A percentile compares a stretch with the other conserved stretches of the same genome.
Evolutionary conservation across 2,113 vertebrate species (phyloP).

Genomic region (Pseudonaja textilis): DNA sequence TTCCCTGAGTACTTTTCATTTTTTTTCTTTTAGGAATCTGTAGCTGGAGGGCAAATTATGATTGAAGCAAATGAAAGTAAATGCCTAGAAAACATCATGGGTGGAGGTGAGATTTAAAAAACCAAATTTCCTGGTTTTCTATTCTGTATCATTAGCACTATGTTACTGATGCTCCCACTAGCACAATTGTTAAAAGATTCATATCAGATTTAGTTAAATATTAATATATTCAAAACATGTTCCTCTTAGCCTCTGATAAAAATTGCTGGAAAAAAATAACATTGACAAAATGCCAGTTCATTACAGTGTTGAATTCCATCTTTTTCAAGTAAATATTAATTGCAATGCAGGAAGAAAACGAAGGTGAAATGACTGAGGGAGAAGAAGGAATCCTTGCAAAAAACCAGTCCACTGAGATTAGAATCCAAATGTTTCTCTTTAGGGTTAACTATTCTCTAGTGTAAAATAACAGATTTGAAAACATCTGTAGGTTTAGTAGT

Average conservation of each 20-base stretch:
- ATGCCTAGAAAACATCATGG: neutral
- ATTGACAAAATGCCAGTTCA: conserved; percentile 5
- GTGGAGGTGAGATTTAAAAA: neutral
- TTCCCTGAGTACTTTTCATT: neutral
- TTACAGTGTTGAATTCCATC: neutral
- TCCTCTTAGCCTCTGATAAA: neutral
- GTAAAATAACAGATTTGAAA: conserved; percentile 46
- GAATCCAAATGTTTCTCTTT: conserved; percentile 31
- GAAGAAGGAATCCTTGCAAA: conserved; percentile 8
- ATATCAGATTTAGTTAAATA: neutral
- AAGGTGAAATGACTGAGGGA: conserved; percentile 2
- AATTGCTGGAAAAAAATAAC: neutral
- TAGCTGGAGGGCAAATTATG: neutral
- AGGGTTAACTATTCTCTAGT: conserved; percentile 32
- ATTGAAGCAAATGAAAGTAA: neutral
- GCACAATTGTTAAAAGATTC: neutral
- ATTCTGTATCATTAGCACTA: neutral
- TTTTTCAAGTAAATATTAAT: conserved; percentile 14
- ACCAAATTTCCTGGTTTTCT: neutral
- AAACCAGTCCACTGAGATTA: conserved; percentile 36
- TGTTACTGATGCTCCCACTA: neutral
- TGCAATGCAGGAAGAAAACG: neutral
- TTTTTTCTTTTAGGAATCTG: neutral
- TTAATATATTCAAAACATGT: neutral
- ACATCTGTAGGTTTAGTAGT: conserved; percentile 56